Evolutionary conservation across 1,140 invertebrate genomes (phyloP), one percentile per base, ranked within the genome.

Genomic region (Pararge aegeria): DNA sequence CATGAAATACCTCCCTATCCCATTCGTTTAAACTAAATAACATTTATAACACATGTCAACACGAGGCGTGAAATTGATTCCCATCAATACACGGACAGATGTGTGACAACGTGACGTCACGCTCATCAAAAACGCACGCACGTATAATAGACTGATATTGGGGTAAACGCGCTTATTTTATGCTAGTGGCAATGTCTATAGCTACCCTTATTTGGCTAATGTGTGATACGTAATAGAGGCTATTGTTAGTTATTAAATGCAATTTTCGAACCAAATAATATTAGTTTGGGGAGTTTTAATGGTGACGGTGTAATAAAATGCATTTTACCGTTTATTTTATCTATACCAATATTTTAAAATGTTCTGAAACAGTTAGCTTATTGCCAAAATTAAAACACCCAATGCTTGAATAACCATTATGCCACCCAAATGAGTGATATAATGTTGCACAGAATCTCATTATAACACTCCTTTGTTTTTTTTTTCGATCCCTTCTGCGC

Each of bases 11-110:
- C 24, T 37, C 4, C 13, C 19, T 48, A 48, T 46, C 21, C 55
- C 46, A 21, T 46, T 20, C 44, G 18, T 46, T 46, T 46, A 15
- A 46, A 42, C 9, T 46, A 46, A 46, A 46, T 46, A 57, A 56
- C 18, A 56, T 30, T 59, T 10, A 29, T 21, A 42, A 52, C 38
- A 46, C 29, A 54, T 53, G 51, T 51, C 24, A 54, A 29, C 9
- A 40, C 42, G 57, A 58, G 50, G 65, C 69, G 70, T 78, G 70
- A 75, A 75, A 80, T 80, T 70, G 70, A 72, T 75, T 69, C 49
- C 29, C 63, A 58, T 69, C 62, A 51, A 52, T 58, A 55, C 38
- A 59, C 30, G 38, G 62, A 59, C 72, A 77, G 68, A 73, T 79
- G 74, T 54, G 64, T 69, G 49, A 64, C 56, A 65, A 68, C 29